phyloP scores from a whole-genome alignment of 2,888 invertebrate species.

The Ennomos quercinarius region DNA sequence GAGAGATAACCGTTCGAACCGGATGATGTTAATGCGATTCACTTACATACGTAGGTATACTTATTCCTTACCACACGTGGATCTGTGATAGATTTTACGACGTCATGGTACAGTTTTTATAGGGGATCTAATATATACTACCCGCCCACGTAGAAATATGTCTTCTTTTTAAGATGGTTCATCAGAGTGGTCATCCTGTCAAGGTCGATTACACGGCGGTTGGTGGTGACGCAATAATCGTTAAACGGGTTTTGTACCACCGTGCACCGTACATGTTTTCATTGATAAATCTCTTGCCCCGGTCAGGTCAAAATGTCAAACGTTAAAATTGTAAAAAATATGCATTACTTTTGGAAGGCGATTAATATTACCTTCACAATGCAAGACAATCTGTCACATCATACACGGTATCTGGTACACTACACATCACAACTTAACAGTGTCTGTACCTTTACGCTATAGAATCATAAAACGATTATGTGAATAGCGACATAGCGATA shows the following conservation, averaged over 20 bases:
- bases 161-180: slow-evolving; percentile 40
- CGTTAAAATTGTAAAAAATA: slow-evolving; percentile 34
- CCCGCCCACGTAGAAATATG: slow-evolving; percentile 39
- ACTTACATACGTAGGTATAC: slow-evolving; percentile 9
- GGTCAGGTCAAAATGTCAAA: slow-evolving; percentile 50
- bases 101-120: slow-evolving; percentile 42
- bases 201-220: slow-evolving; percentile 66
- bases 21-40: slow-evolving; percentile 39
- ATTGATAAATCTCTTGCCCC: slow-evolving; percentile 63
- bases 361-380: slow-evolving; percentile 5
- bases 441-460: too few relatives aligned
- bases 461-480: too few relatives aligned
- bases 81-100: slow-evolving; percentile 38
- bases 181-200: slow-evolving; percentile 54
- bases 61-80: slow-evolving; percentile 38
- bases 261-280: slow-evolving; percentile 59
- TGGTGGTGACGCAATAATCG: slow-evolving; percentile 69
- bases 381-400: neutral
- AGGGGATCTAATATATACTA: slow-evolving; percentile 34
- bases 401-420: too few relatives aligned
- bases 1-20: slow-evolving; percentile 37
- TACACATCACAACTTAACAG: too few relatives aligned
- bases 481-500: too few relatives aligned
- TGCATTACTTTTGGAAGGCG: slow-evolving; percentile 9
- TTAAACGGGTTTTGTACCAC: slow-evolving; percentile 68